Evolutionary conservation across 2,888 invertebrate species (phyloP).

Genomic region (Chymomyza caudatula): DNA sequence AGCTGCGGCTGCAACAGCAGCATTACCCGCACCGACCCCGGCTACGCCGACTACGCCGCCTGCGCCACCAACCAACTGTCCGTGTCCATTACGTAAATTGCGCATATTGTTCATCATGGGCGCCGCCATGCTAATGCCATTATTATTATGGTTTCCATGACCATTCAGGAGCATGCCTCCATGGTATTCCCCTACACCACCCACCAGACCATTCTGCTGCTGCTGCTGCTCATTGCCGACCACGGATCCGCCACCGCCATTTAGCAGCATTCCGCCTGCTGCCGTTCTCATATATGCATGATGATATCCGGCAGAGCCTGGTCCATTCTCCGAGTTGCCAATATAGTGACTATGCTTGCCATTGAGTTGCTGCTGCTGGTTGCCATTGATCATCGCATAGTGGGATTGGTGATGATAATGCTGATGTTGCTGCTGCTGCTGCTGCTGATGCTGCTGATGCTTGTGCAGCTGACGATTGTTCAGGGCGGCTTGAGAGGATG

Average conservation of each 20-base stretch:
- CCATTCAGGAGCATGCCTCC: slow-evolving; percentile 41
- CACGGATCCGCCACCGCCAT: background rate
- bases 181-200: slow-evolving; percentile 40
- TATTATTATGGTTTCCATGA: slow-evolving; percentile 29
- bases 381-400: slow-evolving; percentile 42
- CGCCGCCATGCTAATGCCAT: slow-evolving; percentile 1
- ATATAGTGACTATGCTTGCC: slow-evolving; percentile 45
- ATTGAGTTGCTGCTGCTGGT: slow-evolving; percentile 40
- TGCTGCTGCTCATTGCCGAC: slow-evolving; percentile 15
- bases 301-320: slow-evolving; percentile 38
- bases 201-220: slow-evolving; percentile 35
- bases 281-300: slow-evolving; percentile 44
- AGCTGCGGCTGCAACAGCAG: slow-evolving; percentile 16
- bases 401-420: slow-evolving; percentile 46
- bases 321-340: slow-evolving; percentile 47
- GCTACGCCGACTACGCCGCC: background rate
- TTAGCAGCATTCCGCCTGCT: background rate
- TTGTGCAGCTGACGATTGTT: slow-evolving; percentile 65
- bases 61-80: slow-evolving; percentile 2
- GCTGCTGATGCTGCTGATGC: slow-evolving; percentile 66
- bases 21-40: slow-evolving; percentile 22
- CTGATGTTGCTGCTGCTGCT: slow-evolving; percentile 57
- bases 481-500: slow-evolving; percentile 28
- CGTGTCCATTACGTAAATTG: slow-evolving; percentile 62
- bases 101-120: slow-evolving; percentile 53